phyloP scores from a whole-genome alignment of 2,113 vertebrate genomes.

The Chascanopsetta lugubris region DNA sequence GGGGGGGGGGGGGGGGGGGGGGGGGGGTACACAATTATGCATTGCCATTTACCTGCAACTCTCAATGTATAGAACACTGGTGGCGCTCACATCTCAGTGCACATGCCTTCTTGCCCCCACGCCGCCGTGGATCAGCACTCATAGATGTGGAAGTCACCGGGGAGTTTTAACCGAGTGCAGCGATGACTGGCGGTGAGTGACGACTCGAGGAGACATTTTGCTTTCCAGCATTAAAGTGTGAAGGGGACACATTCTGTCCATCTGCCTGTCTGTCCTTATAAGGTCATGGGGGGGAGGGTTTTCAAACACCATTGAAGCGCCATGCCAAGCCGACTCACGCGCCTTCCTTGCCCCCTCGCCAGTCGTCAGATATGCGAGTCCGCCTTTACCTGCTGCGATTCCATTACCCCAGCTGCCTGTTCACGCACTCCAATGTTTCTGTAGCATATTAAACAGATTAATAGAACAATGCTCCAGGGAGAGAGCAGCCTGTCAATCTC shows the following conservation, averaged over 20 bases:
- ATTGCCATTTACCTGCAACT: constrained; percentile 66
- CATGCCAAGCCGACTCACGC: constrained; percentile 35
- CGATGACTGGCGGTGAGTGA: constrained; percentile 6
- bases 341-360: constrained; percentile 59
- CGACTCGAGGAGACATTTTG: neutral
- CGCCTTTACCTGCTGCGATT: constrained; percentile 78
- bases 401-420: constrained; percentile 82
- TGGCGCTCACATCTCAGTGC: constrained; percentile 39
- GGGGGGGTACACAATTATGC: constrained; percentile 45
- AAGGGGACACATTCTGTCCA: constrained; percentile 41
- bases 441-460: constrained; percentile 90
- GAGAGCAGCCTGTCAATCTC: constrained; percentile 82
- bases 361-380: constrained; percentile 77
- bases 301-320: constrained; percentile 35
- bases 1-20: constrained; percentile 5
- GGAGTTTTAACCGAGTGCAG: constrained; percentile 13
- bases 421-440: constrained; percentile 81
- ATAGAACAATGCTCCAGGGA: constrained; percentile 86
- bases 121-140: constrained; percentile 10
- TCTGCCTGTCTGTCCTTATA: constrained; percentile 67
- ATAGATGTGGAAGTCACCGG: constrained; percentile 13
- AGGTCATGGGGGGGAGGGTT: constrained; percentile 54
- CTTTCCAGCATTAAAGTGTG: constrained; percentile 12
- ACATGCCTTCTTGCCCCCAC: constrained; percentile 18
- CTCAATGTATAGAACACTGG: constrained; percentile 50